Percentiles rank a stretch among this genome's conserved stretches.
Conservation (phyloP, 1,140 invertebrate species). For the Asbolus verrucosus region DNA sequence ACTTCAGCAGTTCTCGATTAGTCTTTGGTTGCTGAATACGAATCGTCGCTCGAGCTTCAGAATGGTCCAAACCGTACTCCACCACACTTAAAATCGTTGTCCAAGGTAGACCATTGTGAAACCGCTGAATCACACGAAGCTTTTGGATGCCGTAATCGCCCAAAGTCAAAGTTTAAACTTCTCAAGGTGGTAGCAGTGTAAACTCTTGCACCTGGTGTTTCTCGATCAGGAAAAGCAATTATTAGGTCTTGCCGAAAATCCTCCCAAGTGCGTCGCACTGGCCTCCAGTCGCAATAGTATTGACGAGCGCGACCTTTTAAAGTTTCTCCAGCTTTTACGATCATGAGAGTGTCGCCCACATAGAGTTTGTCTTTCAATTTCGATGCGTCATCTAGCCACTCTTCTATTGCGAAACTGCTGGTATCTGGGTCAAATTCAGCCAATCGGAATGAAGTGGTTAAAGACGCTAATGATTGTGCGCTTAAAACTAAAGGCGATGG, state of each 20-base stretch:
- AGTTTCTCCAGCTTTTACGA: conserved; percentile 47
- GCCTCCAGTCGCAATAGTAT: conserved; percentile 49
- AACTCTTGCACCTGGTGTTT: conserved; percentile 47
- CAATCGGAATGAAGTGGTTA: too few species aligned
- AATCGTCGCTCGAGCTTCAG: conserved; percentile 24
- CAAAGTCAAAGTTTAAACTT: conserved; percentile 43
- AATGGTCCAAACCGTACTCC: conserved; percentile 44
- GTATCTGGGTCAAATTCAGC: too few species aligned
- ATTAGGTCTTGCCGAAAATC: conserved; percentile 29
- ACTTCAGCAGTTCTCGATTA: conserved; percentile 35
- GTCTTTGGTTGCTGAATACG: conserved; percentile 13
- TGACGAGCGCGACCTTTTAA: conserved; percentile 42
- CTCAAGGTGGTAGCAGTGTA: conserved; percentile 24
- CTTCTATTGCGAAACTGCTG: too few species aligned
- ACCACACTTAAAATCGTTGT: conserved; percentile 44
- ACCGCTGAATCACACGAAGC: conserved; percentile 36
- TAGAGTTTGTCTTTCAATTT: conserved; percentile 40
- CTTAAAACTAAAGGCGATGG: too few species aligned
- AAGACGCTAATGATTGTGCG: too few species aligned
- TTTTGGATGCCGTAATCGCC: conserved; percentile 44
- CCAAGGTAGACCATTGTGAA: conserved; percentile 38
- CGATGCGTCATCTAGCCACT: conserved; percentile 39
- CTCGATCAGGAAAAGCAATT: conserved; percentile 49
- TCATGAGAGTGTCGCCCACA: conserved; percentile 46
- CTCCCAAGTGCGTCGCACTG: conserved; percentile 47